Evolutionary conservation across 2,888 invertebrate species (phyloP), one percentile per base, ranked within the genome.

Genomic region (Agriotes lineatus): DNA sequence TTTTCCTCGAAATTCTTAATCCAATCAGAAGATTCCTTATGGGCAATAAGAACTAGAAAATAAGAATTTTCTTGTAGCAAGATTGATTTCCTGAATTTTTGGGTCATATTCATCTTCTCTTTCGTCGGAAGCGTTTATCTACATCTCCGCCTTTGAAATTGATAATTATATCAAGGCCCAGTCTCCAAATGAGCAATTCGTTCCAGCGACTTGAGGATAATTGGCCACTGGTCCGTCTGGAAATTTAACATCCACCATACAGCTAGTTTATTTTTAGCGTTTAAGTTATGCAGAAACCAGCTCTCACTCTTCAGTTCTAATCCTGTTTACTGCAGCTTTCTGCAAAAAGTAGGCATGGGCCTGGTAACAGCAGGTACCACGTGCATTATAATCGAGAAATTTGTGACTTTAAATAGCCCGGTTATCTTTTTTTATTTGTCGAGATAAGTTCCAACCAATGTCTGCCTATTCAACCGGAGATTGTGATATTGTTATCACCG

Each of bases 361-460:
- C 42, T 42, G 42, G 42, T 42, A 42, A 16, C 42, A 42, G 42
- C 42, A 42, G 42, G 42, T 42, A 42, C 42, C 42, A 42, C 42
- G 42, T 42, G 42, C 2, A 14, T 42, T 42, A 9, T 42, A 16
- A 6, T 7, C 42, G 1, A 42, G 14, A 16, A 42, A 42, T 42
- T 16, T 42, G 14, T 42, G 7, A 7, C 42, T 42, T 42, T 6
- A 42, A 42, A 14, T 14, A 7, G 7, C 16, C 6, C n/a, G 18
- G n/a, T 48, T 25, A 48, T 48, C 48, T 18, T 20, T 48, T 25
- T 48, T 45, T 22, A 48, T 48, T 48, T 48, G 48, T 48, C 25
- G 10, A 20, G 48, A 48, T 25, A 48, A 48, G 12, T 48, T 48
- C 22, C n/a, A n/a, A 48, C 22, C 22, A 48, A 22, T 48, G 48